Base-by-base conservation (phyloP, 2,797 vertebrate species). In the Eutrigla gurnardus region DNA sequence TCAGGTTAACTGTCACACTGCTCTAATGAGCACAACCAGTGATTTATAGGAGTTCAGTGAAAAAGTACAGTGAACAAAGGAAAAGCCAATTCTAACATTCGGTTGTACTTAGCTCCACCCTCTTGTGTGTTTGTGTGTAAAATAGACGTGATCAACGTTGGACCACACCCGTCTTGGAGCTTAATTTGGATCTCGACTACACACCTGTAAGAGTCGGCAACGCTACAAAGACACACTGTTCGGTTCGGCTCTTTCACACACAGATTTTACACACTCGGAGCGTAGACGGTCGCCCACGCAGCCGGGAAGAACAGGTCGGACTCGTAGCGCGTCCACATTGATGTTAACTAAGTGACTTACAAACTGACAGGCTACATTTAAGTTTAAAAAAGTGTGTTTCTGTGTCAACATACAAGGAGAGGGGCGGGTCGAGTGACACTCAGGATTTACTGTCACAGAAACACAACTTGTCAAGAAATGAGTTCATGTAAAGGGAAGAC, bases 271-370 rank as follows among this genome's bases (percentile, higher is more conserved):
- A 75, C 50, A 65, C 3, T 25, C 25, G 17, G 37, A n/a, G 45
- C 14, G 49, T 2, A 65, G 25, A 18, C 47, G 64, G 46, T 66
- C 35, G 71, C 55, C 65, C 15, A 73, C 15, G n/a, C 64, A 67
- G 18, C 62, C 53, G 12, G 71, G 45, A 75, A 53, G 60, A 86
- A 82, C 86, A 85, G 87, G 80, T 84, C 82, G 57, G 53, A 84
- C 84, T 76, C 64, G 70, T 77, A 65, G 6, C 10, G 5, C 18
- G 33, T 77, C 53, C 67, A 42, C 42, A 59, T 75, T 52, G 62
- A 67, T 47, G 14, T 65, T 49, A 72, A 60, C 33, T 15, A 35
- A 66, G 13, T n/a, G 39, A 59, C 37, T 18, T 69, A 53, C 25
- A 2, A 25, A 25, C 40, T 61, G 53, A 65, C 43, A 57, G 47